phyloP scores from a whole-genome alignment of 2,797 vertebrate genomes.

The Microtus agrestis region DNA sequence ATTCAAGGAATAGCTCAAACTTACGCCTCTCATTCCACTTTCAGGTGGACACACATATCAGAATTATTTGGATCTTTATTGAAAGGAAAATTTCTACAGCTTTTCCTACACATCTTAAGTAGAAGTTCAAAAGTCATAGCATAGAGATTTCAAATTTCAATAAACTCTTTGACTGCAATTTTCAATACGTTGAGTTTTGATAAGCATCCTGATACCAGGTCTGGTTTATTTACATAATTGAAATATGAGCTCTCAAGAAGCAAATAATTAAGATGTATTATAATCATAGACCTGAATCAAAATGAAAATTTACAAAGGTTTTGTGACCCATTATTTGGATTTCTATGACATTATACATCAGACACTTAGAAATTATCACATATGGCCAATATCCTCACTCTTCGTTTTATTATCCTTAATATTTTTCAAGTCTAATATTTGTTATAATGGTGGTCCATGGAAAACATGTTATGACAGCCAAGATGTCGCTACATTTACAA shows the following conservation, averaged over 20 bases:
- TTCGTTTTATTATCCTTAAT: neutral
- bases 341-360: conserved; percentile 13
- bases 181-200: conserved; percentile 10
- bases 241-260: neutral
- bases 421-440: neutral
- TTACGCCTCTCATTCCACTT: neutral
- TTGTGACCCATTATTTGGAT: neutral
- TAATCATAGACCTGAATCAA: neutral
- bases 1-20: neutral
- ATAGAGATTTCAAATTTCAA: conserved; percentile 26
- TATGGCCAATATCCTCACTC: neutral
- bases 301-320: neutral
- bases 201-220: neutral
- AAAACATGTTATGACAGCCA: neutral
- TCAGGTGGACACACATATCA: neutral
- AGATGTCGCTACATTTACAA: neutral
- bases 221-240: neutral
- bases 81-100: neutral
- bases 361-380: neutral
- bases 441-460: neutral
- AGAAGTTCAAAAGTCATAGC: neutral
- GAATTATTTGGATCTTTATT: neutral
- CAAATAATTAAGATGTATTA: conserved; percentile 8
- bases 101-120: neutral
- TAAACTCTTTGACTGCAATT: neutral